Percentiles rank a stretch among this genome's conserved stretches.
phyloP scores from a whole-genome alignment of 2,113 vertebrate genomes.

The Osmerus eperlanus region DNA sequence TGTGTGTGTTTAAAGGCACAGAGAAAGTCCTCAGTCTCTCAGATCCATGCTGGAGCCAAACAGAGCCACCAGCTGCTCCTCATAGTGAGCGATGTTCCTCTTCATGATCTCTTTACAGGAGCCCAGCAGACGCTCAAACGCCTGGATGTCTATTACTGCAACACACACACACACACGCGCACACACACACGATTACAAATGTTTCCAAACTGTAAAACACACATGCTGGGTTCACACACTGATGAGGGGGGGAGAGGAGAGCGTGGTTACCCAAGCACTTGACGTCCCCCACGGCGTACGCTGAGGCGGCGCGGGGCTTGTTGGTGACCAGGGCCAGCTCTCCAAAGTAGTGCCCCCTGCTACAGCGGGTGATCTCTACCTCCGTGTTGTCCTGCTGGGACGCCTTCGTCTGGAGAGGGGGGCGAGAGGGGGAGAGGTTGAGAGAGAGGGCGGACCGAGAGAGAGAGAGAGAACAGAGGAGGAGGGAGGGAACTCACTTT shows the following conservation, averaged over 20 bases:
- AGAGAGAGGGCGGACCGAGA: neutral
- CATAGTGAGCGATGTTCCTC: constrained; percentile 97
- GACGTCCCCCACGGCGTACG: constrained; percentile 88
- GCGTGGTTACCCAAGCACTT: constrained; percentile 90
- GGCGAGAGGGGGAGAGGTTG: neutral
- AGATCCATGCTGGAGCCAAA: constrained; percentile 99
- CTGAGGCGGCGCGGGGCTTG: constrained; percentile 96
- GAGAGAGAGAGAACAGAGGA: neutral
- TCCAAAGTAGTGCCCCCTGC: constrained; percentile 95
- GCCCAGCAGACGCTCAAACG: constrained; percentile 96
- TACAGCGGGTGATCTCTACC: constrained; percentile 93
- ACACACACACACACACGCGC: neutral
- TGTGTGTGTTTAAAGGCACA: constrained; percentile 69
- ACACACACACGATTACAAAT: neutral
- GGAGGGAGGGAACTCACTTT: constrained; percentile 65
- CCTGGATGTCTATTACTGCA: constrained; percentile 96
- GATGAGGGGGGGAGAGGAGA: neutral
- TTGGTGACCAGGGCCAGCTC: constrained; percentile 98
- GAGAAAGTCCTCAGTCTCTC: constrained; percentile 76
- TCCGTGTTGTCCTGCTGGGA: constrained; percentile 87
- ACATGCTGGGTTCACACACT: neutral
- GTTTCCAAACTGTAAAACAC: neutral
- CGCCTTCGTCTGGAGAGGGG: constrained; percentile 79
- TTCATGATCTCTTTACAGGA: constrained; percentile 99
- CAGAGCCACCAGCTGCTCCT: constrained; percentile 97